Conservation (phyloP, 2,888 invertebrate species). For the Lysandra bellargus region DNA sequence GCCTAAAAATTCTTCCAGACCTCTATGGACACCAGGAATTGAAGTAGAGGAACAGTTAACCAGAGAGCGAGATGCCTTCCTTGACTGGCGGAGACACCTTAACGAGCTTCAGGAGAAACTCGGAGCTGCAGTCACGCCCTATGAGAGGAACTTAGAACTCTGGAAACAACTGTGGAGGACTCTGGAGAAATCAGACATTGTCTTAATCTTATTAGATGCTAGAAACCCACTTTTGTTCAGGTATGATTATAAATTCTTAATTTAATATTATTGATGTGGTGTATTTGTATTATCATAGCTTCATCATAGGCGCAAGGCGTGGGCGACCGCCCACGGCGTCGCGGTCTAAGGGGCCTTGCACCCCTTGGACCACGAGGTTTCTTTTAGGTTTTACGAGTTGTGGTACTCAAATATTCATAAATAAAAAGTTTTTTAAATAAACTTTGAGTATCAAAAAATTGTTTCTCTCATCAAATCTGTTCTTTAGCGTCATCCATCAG, state of each 20-base stretch:
- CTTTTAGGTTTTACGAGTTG: too few species aligned
- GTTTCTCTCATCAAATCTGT: too few species aligned
- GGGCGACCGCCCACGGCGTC: too few species aligned
- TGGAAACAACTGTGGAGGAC: conserved; percentile 99
- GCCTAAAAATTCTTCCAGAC: conserved; percentile 73
- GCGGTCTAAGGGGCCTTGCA: too few species aligned
- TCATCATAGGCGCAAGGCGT: too few species aligned
- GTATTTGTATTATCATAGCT: too few species aligned
- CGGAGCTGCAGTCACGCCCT: conserved; percentile 94
- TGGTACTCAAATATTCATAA: too few species aligned
- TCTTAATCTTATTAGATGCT: conserved; percentile 97
- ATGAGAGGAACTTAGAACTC: conserved; percentile 98
- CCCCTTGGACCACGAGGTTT: too few species aligned
- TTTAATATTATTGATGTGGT: too few species aligned
- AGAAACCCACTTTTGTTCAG: conserved; percentile 95
- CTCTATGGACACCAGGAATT: conserved; percentile 88
- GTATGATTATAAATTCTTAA: conserved; percentile 45
- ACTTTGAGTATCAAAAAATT: too few species aligned
- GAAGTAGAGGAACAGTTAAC: conserved; percentile 89
- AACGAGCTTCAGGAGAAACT: conserved; percentile 88
- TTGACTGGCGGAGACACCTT: conserved; percentile 94
- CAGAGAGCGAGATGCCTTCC: conserved; percentile 90
- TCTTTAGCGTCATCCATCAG: too few species aligned
- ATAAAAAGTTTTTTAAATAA: too few species aligned
- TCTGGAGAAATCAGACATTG: conserved; percentile 96